A percentile compares a stretch with the other conserved stretches of the same genome.
phyloP scores from a whole-genome alignment of 2,888 invertebrate species.

The Oeneis ivallda region DNA sequence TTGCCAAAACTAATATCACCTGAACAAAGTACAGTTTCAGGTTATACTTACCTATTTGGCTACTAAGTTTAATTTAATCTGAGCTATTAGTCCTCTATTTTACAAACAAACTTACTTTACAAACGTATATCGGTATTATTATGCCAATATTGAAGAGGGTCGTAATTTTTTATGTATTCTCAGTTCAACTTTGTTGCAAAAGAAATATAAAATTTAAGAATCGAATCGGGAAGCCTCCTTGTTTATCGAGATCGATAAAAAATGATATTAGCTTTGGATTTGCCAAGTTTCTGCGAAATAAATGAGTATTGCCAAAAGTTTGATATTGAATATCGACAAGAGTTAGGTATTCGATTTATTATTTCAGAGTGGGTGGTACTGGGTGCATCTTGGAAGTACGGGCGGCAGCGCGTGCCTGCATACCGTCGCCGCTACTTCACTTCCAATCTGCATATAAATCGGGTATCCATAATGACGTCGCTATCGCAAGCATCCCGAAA shows the following conservation, averaged over 20 bases:
- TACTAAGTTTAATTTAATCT: no score
- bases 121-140: not conserved
- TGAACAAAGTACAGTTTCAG: not conserved
- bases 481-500: slow-evolving; percentile 76
- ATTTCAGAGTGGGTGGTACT: slow-evolving; percentile 35
- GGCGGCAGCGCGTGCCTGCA: slow-evolving; percentile 56
- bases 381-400: slow-evolving; percentile 43
- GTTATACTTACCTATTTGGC: no score
- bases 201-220: slow-evolving; percentile 19
- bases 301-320: slow-evolving; percentile 24
- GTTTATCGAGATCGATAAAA: slow-evolving; percentile 15
- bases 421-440: slow-evolving; percentile 59
- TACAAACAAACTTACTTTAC: not conserved
- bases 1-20: not conserved
- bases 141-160: not conserved
- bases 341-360: slow-evolving; percentile 35
- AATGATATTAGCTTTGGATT: slow-evolving; percentile 16
- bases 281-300: slow-evolving; percentile 21
- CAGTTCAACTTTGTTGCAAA: slow-evolving; percentile 17
- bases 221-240: slow-evolving; percentile 15
- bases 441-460: slow-evolving; percentile 81
- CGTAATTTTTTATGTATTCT: slow-evolving; percentile 13
- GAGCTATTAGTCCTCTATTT: no score
- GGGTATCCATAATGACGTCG: slow-evolving; percentile 80
- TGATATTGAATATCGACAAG: slow-evolving; percentile 26